These are phyloP conservation scores for Calliscelio sp. DNA, from an alignment of 2,888 invertebrate species.

Conservation along the genomic window DNA sequence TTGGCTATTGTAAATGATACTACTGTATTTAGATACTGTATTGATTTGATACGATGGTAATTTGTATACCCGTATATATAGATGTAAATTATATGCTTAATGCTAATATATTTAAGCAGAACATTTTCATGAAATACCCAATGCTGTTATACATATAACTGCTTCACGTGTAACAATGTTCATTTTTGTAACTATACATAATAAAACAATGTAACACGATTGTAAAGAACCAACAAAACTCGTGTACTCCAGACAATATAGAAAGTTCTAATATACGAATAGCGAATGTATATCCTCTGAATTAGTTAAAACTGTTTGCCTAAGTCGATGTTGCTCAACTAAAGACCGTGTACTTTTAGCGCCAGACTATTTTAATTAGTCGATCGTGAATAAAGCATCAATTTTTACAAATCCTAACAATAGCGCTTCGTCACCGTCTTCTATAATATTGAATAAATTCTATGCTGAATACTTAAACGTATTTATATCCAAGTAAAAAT, in stretches of 20 bases:
- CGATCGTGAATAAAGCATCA: slow-evolving; percentile 16
- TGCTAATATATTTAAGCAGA: slow-evolving; percentile 22
- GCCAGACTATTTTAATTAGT: slow-evolving; percentile 47
- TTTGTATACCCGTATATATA: background rate
- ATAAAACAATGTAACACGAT: slow-evolving; percentile 51
- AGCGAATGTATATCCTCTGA: slow-evolving; percentile 53
- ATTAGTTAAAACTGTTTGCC: slow-evolving; percentile 48
- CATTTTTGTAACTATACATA: slow-evolving; percentile 42
- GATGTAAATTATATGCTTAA: background rate
- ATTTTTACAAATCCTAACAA: slow-evolving; percentile 13
- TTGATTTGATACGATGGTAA: too few relatives aligned
- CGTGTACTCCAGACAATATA: slow-evolving; percentile 49
- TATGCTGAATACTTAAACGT: too few relatives aligned
- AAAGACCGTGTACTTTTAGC: slow-evolving; percentile 9
- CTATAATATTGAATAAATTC: too few relatives aligned
- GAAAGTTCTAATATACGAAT: slow-evolving; percentile 61
- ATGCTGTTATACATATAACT: slow-evolving; percentile 45
- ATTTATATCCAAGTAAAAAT: too few relatives aligned
- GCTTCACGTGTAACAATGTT: slow-evolving; percentile 37
- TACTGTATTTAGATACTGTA: too few relatives aligned
- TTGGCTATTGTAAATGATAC: too few relatives aligned
- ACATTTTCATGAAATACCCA: slow-evolving; percentile 15
- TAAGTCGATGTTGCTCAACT: slow-evolving; percentile 32
- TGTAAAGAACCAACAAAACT: slow-evolving; percentile 48
- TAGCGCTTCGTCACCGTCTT: background rate